Base-by-base conservation (phyloP, 2,888 invertebrate species). In the Masnerella sp. region DNA sequence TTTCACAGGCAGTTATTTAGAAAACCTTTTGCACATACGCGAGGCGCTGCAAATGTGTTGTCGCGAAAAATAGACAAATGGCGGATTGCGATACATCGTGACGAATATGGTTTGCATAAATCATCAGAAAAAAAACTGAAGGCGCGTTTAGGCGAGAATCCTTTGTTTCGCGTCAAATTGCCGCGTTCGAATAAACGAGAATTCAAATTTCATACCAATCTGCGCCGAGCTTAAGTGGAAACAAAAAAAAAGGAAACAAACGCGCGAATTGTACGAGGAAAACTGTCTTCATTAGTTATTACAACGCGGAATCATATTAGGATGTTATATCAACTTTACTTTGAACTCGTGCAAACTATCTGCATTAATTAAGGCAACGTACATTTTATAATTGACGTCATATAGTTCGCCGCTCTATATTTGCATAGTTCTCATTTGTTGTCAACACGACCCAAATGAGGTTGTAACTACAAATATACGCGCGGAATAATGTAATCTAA, bases 1-100 rank as follows among this genome's bases (percentile, higher is more conserved):
- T 54, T 65, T 65, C 54, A 47, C 54, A 47, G 65, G 65, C 54
- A 65, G 65, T 65, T 65, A 64, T 64, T 64, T 64, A 52, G 52
- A 64, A 64, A 64, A 64, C 52, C 43, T 64, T 52, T 52, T 54
- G 64, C 64, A 45, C 34, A 42, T 42, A 34, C 43, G 49, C 61
- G 49, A 40, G n/a, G 42, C 36, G 52, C 52, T 43, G 36, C 42
- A 20, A 51, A 42, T 62, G 51, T 51, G 51, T 62, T 62, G 62
- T 62, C 34, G 15, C 32, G 51, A 62, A 62, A 51, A 12, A 61
- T 40, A 42, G 51, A 12, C 20, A 51, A 51, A 42, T 62, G 42
- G 51, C 42, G 51, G 49, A 51, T 36, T 47, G 45, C 18, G 45
- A 56, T 65, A 65, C 54, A 56, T 56, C 45, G 45, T 65, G 54